phyloP scores from a whole-genome alignment of 92 coral and sea anemone genomes.

The Meandrina meandrites region DNA sequence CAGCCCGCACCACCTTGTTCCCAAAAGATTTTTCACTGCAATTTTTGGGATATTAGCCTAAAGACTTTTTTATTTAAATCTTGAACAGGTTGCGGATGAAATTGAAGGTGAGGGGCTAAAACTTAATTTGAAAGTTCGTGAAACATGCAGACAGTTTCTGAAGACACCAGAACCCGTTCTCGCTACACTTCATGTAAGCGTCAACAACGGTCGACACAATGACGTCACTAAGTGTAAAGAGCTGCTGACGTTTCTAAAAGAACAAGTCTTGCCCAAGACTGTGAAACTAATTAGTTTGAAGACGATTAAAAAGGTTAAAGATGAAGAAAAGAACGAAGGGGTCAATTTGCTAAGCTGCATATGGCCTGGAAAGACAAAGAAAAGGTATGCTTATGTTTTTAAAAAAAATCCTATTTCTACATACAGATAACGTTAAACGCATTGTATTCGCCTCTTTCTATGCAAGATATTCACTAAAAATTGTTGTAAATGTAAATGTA shows the following conservation, averaged over 20 bases:
- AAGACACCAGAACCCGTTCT: slow-evolving; percentile 47
- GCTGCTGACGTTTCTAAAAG: slow-evolving; percentile 69
- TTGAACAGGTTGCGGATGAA: slow-evolving; percentile 9
- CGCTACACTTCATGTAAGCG: slow-evolving; percentile 67
- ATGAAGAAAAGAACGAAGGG: slow-evolving; percentile 48
- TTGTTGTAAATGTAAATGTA: no score
- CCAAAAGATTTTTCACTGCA: no score
- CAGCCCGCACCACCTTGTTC: no score
- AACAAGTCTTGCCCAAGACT: slow-evolving; percentile 82
- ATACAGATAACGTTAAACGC: no score
- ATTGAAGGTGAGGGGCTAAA: slow-evolving; percentile 1
- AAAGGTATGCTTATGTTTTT: slow-evolving; percentile 53
- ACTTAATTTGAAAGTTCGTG: slow-evolving; percentile 32
- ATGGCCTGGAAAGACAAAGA: slow-evolving; percentile 51
- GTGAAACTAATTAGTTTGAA: slow-evolving; percentile 63
- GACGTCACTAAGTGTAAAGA: slow-evolving; percentile 71
- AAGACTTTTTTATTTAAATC: not conserved
- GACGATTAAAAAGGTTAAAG: slow-evolving; percentile 50
- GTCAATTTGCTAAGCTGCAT: slow-evolving; percentile 67
- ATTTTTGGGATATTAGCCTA: not conserved
- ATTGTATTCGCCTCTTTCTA: no score
- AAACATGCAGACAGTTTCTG: slow-evolving; percentile 20
- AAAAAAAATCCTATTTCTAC: no score
- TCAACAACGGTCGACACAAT: slow-evolving; percentile 54
- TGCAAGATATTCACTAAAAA: no score